Base-by-base conservation (phyloP, 2,888 invertebrate species). In the Aelia acuminata region DNA sequence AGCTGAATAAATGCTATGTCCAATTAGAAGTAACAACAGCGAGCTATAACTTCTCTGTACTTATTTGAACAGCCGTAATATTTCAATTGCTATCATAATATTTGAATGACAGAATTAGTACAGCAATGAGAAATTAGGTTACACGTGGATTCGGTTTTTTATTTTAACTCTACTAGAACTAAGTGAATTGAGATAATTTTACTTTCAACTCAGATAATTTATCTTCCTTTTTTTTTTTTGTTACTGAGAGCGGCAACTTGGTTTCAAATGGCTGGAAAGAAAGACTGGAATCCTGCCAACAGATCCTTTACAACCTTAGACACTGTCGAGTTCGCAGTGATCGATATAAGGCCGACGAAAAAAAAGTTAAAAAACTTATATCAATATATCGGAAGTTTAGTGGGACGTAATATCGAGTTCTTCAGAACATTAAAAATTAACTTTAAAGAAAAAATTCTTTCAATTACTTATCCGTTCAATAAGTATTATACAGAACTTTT, bases 181-280 rank as follows among this genome's bases (percentile, higher is more conserved):
- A 13, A 26, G 26, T 26, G 57, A 57, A 13, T 13, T 57, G 0
- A 26, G 26, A 26, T 57, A 57, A 13, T 57, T 57, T 26, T 26
- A 11, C 26, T 13, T 0, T 2, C 0, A 70, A 70, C 18, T 3
- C 5, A 35, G 35, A 70, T 35, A 70, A 70, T 70, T 35, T 35
- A 3, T 8, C 31, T 35, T 8, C 63, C 1, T 15, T 70, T 18
- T 35, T 15, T 70, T 18, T 35, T 1, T 70, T 18, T 18, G 31
- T 70, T 5, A 31, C 31, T 35, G 18, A 70, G 35, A 70, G 57
- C 18, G 63, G 63, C 31, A 7, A 70, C 63, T 70, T 70, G 31
- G 18, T 18, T 35, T 70, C 63, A 70, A 70, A 70, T 70, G 63
- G 63, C 31, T 31, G 63, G 63, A 70, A 70, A 63, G 63, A 70